Conservation (phyloP, 1,140 invertebrate species). For the Lasioglossum baleicum region DNA sequence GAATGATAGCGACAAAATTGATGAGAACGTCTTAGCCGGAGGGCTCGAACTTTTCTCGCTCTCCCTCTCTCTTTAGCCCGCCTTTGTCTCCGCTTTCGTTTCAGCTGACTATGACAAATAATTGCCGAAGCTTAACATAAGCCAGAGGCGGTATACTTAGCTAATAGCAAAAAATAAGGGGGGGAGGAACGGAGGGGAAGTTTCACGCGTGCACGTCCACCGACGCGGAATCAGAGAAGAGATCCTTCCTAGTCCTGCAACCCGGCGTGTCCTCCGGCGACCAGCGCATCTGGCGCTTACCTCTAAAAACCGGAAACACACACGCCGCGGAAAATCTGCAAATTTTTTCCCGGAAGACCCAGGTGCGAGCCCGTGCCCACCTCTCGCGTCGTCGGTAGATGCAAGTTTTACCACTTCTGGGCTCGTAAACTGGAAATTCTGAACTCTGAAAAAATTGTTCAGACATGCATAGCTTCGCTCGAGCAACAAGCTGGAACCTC, state of each 20-base stretch:
- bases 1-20: constrained; percentile 33
- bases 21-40: constrained; percentile 40
- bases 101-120: constrained; percentile 74
- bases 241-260: background rate
- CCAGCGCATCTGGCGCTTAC: background rate
- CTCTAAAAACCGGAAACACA: background rate
- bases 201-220: constrained; percentile 2
- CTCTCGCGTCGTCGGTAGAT: background rate
- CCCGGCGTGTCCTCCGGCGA: background rate
- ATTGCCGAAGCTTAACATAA: constrained; percentile 76
- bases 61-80: background rate
- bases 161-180: constrained; percentile 74
- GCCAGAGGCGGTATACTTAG: constrained; percentile 76
- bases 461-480: no score
- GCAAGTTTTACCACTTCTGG: background rate
- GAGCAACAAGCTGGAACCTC: no score
- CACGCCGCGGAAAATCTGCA: background rate
- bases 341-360: background rate
- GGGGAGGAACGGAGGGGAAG: constrained; percentile 9
- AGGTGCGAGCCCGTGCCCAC: background rate
- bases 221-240: background rate
- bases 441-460: no score
- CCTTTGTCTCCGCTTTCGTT: constrained; percentile 47
- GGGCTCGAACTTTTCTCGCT: background rate
- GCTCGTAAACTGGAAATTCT: no score